Conservation (phyloP, 1,140 invertebrate species). For the Hycleus cichorii region DNA sequence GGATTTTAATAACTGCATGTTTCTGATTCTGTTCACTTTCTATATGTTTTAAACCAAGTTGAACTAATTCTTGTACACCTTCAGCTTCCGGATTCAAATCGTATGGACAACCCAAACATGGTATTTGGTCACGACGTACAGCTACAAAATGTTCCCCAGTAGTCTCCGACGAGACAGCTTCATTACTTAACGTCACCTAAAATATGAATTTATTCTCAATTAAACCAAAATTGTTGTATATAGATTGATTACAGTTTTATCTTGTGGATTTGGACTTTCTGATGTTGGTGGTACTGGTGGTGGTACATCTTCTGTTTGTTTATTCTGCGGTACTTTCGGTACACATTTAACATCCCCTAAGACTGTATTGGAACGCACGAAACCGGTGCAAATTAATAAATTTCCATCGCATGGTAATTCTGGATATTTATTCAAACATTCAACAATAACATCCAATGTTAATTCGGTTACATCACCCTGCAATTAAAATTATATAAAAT, state of each 20-base stretch:
- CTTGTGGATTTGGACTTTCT: background rate
- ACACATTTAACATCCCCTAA: conserved; percentile 22
- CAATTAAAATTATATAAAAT: conserved; percentile 11
- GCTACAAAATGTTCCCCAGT: conserved; percentile 20
- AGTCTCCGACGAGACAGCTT: conserved; percentile 17
- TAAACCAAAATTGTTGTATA: background rate
- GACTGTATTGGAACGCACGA: conserved; percentile 9
- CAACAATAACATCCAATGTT: conserved; percentile 16
- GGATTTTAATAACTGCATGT: conserved; percentile 26
- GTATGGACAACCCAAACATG: conserved; percentile 30
- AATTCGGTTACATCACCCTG: conserved; percentile 22
- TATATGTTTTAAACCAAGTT: conserved; percentile 30
- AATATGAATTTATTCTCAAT: background rate
- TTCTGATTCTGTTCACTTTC: conserved; percentile 26
- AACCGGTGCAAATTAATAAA: conserved; percentile 20
- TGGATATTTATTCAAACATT: conserved; percentile 19
- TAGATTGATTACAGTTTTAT: background rate
- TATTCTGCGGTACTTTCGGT: conserved; percentile 15
- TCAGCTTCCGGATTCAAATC: conserved; percentile 32
- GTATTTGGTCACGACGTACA: conserved; percentile 6
- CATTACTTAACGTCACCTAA: conserved; percentile 20
- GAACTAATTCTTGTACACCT: conserved; percentile 29
- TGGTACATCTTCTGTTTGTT: conserved; percentile 6
- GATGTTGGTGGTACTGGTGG: background rate
- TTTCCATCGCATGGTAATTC: conserved; percentile 22